A percentile compares a stretch with the other conserved stretches of the same genome.
phyloP scores from a whole-genome alignment of 1,140 invertebrate genomes.

The Neodiprion virginianus region DNA sequence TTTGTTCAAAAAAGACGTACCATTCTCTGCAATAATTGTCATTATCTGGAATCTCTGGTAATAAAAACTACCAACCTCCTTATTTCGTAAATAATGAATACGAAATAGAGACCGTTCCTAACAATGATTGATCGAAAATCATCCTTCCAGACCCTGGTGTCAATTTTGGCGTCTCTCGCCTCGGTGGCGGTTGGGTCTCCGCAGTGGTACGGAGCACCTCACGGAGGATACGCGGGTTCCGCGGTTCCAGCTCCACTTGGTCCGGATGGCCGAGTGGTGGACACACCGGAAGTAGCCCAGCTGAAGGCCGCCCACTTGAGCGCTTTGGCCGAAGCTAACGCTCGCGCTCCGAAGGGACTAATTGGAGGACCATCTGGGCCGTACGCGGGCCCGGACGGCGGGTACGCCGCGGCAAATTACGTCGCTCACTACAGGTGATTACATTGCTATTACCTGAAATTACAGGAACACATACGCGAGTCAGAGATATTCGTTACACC shows the following conservation, averaged over 20 bases:
- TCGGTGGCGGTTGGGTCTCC: slow-evolving; percentile 41
- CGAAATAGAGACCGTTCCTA: too few relatives aligned
- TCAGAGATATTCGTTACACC: too few relatives aligned
- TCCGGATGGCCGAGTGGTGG: slow-evolving; percentile 68
- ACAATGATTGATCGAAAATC: too few relatives aligned
- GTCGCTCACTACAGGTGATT: not conserved
- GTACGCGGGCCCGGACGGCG: slow-evolving; percentile 27
- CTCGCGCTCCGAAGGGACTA: slow-evolving; percentile 57
- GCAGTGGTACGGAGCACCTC: slow-evolving; percentile 52
- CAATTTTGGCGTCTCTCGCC: slow-evolving; percentile 32
- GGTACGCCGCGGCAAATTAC: slow-evolving; percentile 22
- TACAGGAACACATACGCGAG: not conserved
- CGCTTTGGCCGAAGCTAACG: slow-evolving; percentile 63
- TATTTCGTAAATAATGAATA: too few relatives aligned
- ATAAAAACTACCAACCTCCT: too few relatives aligned
- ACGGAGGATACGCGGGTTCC: slow-evolving; percentile 41
- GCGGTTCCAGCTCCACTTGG: slow-evolving; percentile 63
- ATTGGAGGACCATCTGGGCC: slow-evolving; percentile 38
- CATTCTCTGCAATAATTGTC: too few relatives aligned
- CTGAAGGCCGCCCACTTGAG: slow-evolving; percentile 67
- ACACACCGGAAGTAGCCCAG: slow-evolving; percentile 69
- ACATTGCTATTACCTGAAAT: not conserved
- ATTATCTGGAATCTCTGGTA: too few relatives aligned
- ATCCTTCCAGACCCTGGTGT: slow-evolving; percentile 40
- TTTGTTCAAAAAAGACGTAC: too few relatives aligned